Conservation (phyloP, 2,113 vertebrate genomes). For the Balaeniceps rex region DNA sequence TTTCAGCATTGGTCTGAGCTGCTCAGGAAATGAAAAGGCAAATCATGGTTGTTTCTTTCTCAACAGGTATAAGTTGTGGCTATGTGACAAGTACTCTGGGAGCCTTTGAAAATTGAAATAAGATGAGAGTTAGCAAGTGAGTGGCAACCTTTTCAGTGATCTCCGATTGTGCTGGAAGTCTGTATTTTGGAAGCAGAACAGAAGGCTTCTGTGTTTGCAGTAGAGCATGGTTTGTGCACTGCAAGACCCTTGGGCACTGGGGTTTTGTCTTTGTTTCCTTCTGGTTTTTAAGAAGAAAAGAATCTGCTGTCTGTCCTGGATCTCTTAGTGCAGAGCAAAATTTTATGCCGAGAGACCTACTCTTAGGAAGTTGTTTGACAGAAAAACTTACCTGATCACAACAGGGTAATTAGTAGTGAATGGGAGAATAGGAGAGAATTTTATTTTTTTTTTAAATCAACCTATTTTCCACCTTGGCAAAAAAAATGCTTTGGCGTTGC, state of each 20-base stretch:
- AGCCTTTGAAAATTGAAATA: not conserved
- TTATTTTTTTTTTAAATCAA: not conserved
- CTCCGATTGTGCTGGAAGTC: not conserved
- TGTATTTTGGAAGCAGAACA: not conserved
- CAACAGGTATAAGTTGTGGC: not conserved
- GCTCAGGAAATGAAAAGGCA: not conserved
- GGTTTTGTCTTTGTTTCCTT: not conserved
- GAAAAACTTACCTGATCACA: not conserved
- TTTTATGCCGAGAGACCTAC: not conserved
- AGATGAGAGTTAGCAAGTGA: not conserved
- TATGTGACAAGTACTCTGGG: not conserved
- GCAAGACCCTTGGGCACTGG: not conserved
- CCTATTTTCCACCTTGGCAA: not conserved
- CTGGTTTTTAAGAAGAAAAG: not conserved
- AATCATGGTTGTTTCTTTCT: not conserved
- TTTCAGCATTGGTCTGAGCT: not conserved
- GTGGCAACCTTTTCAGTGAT: not conserved
- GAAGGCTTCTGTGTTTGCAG: not conserved
- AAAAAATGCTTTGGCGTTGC: not conserved
- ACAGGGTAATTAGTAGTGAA: not conserved
- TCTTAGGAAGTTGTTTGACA: not conserved
- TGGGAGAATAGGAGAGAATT: not conserved
- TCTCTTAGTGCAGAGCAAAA: not conserved
- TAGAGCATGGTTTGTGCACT: accelerated
- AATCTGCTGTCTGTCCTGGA: not conserved